Conservation (phyloP, 92 coral and sea anemone genomes). For the Umimayanthus kanabou region DNA sequence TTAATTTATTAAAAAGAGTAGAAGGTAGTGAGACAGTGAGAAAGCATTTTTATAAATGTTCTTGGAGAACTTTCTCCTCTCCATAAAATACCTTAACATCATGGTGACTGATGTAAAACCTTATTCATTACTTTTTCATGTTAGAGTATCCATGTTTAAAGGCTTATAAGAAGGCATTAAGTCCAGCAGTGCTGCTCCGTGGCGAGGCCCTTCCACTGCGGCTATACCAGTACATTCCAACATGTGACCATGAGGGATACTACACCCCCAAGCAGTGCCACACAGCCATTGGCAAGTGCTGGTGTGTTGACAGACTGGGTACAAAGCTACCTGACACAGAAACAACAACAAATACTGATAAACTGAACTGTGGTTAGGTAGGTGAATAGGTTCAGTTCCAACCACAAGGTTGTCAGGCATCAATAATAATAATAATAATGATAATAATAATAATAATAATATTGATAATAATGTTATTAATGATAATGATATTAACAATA, state of each 20-base stretch:
- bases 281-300: constrained; percentile 21
- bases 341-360: constrained; percentile 11
- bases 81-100: neutral
- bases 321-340: neutral
- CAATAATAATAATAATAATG: too few species aligned
- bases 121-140: neutral
- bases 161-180: constrained; percentile 8
- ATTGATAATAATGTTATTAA: too few species aligned
- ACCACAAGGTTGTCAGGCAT: too few species aligned
- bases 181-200: constrained; percentile 1
- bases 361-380: constrained; percentile 33
- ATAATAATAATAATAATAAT: too few species aligned
- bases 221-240: constrained; percentile 21
- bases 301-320: constrained; percentile 34
- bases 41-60: too few species aligned
- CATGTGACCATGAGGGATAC: constrained; percentile 26
- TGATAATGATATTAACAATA: too few species aligned
- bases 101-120: neutral
- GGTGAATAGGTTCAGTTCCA: neutral
- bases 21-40: too few species aligned
- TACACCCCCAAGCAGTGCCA: constrained; percentile 28
- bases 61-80: neutral
- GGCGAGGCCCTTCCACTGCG: constrained; percentile 6
- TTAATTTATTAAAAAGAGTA: too few species aligned
- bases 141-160: constrained; percentile 21